Evolutionary conservation across 2,888 invertebrate species (phyloP).

Genomic region (Acanthosepion pharaonis): DNA sequence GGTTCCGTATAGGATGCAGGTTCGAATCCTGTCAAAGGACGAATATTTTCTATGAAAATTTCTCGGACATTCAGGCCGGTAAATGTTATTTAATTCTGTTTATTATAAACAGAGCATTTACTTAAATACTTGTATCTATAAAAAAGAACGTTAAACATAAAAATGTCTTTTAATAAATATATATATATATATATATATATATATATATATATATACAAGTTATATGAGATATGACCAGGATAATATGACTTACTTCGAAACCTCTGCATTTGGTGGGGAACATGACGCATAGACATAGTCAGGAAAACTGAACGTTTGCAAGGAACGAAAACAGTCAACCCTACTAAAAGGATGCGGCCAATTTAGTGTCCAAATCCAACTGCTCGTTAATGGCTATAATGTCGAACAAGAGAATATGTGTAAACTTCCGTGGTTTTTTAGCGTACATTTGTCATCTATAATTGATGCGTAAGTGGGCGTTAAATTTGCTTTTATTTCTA

Average conservation of each 20-base stretch:
- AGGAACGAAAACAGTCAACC: not conserved
- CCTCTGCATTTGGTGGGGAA: too few species aligned
- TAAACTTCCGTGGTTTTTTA: not conserved
- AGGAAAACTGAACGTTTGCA: not conserved
- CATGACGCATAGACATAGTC: not conserved
- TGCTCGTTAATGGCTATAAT: not conserved
- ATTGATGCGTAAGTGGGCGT: slow-evolving; percentile 33
- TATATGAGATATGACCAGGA: not conserved
- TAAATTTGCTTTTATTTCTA: not conserved
- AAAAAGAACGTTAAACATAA: too few species aligned
- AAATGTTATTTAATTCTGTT: too few species aligned
- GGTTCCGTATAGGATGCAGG: too few species aligned
- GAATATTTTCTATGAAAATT: too few species aligned
- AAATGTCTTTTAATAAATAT: too few species aligned
- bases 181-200: not conserved
- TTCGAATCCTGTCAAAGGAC: too few species aligned
- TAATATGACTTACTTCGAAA: not conserved
- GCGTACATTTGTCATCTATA: slow-evolving; percentile 2
- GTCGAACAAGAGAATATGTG: not conserved
- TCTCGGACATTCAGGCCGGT: too few species aligned
- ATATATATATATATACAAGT: not conserved
- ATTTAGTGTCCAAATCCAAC: not conserved
- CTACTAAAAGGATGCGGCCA: not conserved
- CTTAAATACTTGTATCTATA: too few species aligned
- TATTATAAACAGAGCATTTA: too few species aligned